Base-by-base conservation (phyloP, 2,888 invertebrate genomes). In the Drosophila colorata region DNA sequence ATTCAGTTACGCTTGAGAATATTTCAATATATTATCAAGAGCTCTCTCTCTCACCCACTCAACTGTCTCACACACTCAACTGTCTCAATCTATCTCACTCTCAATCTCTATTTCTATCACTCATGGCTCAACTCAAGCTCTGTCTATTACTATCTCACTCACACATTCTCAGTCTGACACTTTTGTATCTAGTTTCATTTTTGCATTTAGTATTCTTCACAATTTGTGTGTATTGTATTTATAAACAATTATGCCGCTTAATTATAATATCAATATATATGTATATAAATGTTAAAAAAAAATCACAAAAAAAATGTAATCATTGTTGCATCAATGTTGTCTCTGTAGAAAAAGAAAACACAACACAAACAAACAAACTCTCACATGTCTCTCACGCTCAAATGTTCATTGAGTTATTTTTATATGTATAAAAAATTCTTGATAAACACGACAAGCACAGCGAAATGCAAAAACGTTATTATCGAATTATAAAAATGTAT, bases 171-270 rank as follows among this genome's bases (percentile, higher is more conserved):
- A 88, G 83, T 89, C 89, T 89, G 83, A 82, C 77, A 80, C 86
- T 80, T 78, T 85, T 85, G 86, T 89, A 89, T 83, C 85, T 89
- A 87, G 85, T 85, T 85, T 85, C 85, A 85, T 85, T 87, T 83
- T 89, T 85, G 85, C 90, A 89, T 90, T 90, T 89, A 89, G 88
- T 86, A 88, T 86, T 89, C 67, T 77, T 86, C 89, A 83, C 88
- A 87, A 71, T 77, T 80, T 80, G 89, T 89, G 87, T 88, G 89
- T 89, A 88, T 89, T 88, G 74, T 80, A 80, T 80, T 80, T 84
- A 89, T 90, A 90, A 89, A 90, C 74, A 87, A 89, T 85, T 87
- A 87, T 78, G 86, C 87, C 89, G 88, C 83, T 80, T 83, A 83
- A 83, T 83, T 88, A 80, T 83, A 82, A 88, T 87, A 71, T 48